Percentiles rank a stretch among this genome's conserved stretches.
These are phyloP conservation scores for Patella depressa DNA, from an alignment of 2,888 invertebrate species.

Conservation along the genomic window DNA sequence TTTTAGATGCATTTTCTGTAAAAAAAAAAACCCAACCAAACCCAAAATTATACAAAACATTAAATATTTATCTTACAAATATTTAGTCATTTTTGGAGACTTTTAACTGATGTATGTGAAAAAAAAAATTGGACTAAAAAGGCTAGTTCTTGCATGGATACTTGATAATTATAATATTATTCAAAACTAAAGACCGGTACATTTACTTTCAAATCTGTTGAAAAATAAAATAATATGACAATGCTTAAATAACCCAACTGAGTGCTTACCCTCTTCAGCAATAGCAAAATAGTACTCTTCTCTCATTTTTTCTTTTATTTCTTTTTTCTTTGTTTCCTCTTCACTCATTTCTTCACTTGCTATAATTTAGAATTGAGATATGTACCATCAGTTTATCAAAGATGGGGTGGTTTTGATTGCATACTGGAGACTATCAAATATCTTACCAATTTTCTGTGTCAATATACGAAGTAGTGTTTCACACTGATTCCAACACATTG, in stretches of 20 bases:
- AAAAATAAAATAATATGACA: too few relatives aligned
- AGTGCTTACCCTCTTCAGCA: constrained; percentile 64
- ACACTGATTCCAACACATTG: too few relatives aligned
- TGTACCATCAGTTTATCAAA: too few relatives aligned
- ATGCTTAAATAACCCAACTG: not conserved
- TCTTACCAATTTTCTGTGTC: too few relatives aligned
- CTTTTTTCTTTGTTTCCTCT: constrained; percentile 65
- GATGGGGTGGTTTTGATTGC: not conserved
- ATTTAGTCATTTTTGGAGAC: not conserved
- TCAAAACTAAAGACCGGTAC: too few relatives aligned
- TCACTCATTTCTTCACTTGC: constrained; percentile 61
- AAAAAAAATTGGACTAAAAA: not conserved
- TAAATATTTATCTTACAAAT: not conserved
- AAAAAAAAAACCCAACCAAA: not conserved
- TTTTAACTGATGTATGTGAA: not conserved
- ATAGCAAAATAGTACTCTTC: constrained; percentile 68
- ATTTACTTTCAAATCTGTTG: too few relatives aligned
- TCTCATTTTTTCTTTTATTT: constrained; percentile 60
- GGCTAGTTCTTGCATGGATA: too few relatives aligned
- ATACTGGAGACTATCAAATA: not conserved
- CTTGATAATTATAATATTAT: too few relatives aligned
- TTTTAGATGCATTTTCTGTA: constrained; percentile 54
- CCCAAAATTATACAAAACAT: not conserved
- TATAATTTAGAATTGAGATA: constrained; percentile 10
- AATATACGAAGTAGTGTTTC: too few relatives aligned